Evolutionary conservation across 2,113 vertebrate genomes (phyloP), one percentile per base, ranked within the genome.

Genomic region (Rhegmatorhina hoffmannsi): DNA sequence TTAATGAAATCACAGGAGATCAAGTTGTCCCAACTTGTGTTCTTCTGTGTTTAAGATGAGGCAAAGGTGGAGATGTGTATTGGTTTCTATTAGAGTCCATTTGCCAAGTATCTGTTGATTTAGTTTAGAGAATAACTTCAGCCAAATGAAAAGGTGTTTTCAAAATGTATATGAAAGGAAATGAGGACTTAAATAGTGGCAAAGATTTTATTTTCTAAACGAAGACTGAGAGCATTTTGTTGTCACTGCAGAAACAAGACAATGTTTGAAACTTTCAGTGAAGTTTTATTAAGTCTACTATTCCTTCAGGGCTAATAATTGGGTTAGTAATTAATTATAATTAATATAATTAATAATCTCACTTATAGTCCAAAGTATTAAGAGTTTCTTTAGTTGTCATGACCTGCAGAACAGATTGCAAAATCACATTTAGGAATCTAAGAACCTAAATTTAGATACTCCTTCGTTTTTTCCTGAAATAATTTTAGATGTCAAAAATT

Each of bases 101-200:
- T 90, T 83, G 67, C 63, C 47, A 59, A 64, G 17, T 49, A 58
- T 34, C 34, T 82, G 10, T 58, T 90, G 73, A 60, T 82, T 80
- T 76, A 82, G 40, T 72, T 82, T 66, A 46, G n/a, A 81, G 69
- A 64, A 11, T 75, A 49, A 34, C 72, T 59, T 89, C 76, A 80
- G 40, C 84, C 68, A 84, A 79, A 52, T 69, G 40, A 69, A 92
- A 80, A 90, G 50, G 38, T 80, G 38, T 76, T 88, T 83, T 80
- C 83, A 73, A 76, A 46, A 76, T 43, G 9, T 4, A 5, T 29
- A 11, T 15, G 38, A 73, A 82, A 87, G 43, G 13, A 90, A 82
- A 44, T 13, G 60, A 29, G 13, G 16, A 38, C 46, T 33, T 34
- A 69, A 89, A 67, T 8, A 70, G 24, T 43, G 47, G 62, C 28